Conservation (phyloP, 2,113 vertebrate genomes). For the Dromas ardeola region DNA sequence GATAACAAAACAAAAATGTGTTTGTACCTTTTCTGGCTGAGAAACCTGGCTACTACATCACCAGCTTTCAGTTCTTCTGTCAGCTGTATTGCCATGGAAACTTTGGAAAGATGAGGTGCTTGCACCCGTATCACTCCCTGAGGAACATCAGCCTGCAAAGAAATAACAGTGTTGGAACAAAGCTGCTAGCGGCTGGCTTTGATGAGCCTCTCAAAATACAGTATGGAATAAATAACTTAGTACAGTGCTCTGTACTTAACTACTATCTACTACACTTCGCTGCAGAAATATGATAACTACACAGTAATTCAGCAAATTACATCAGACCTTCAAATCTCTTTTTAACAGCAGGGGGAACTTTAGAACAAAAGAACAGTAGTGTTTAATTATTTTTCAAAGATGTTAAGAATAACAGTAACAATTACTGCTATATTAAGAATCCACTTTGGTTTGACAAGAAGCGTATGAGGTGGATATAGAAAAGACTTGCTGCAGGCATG, state of each 20-base stretch:
- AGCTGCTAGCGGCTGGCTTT: constrained; percentile 69
- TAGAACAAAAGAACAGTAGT: constrained; percentile 43
- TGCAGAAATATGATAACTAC: constrained; percentile 64
- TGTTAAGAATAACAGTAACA: constrained; percentile 62
- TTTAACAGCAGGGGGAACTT: constrained; percentile 57
- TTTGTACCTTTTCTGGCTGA: constrained; percentile 90
- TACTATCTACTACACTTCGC: constrained; percentile 30
- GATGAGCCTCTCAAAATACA: constrained; percentile 42
- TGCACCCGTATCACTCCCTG: constrained; percentile 93
- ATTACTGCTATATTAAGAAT: constrained; percentile 65
- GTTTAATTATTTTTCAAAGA: constrained; percentile 71
- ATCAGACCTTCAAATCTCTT: constrained; percentile 59
- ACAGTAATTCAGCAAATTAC: constrained; percentile 67
- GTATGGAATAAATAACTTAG: constrained; percentile 44
- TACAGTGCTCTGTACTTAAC: constrained; percentile 48
- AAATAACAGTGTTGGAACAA: constrained; percentile 72
- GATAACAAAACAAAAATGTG: constrained; percentile 9
- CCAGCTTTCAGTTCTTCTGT: constrained; percentile 91
- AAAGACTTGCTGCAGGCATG: constrained; percentile 12
- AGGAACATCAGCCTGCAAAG: constrained; percentile 81
- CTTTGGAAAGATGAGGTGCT: constrained; percentile 93
- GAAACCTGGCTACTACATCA: constrained; percentile 90
- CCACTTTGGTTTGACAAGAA: constrained; percentile 43
- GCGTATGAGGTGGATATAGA: constrained; percentile 1
- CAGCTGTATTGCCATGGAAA: constrained; percentile 96